Evolutionary conservation across 2,113 vertebrate species (phyloP), one percentile per base, ranked within the genome.

Genomic region (Pelusios castaneus): DNA sequence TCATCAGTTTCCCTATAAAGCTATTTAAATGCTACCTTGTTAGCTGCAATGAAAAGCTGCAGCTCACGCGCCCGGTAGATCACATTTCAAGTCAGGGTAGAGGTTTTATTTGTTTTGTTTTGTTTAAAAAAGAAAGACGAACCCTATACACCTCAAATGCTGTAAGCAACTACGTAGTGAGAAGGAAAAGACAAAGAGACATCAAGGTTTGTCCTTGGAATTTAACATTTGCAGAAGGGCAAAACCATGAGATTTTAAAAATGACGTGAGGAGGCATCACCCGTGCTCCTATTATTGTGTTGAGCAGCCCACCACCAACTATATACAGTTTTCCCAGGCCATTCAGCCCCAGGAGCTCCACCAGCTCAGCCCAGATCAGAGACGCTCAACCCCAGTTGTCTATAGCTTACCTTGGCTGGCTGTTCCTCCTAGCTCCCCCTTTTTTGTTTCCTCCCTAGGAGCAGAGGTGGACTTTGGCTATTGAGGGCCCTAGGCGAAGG

Each of bases 11-110:
- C 92, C 78, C 85, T 79, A 49, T 34, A 89, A 96, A 97, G 94
- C 95, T 95, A 95, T 97, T 97, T 97, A 96, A 97, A 89, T 90
- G 89, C 94, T 94, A 82, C 90, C 91, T 95, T 90, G 94, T 98
- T 97, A 97, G 94, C 91, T 94, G 96, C 94, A 97, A 97, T 97
- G 97, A 97, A 97, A 97, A 95, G 89, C 45, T 95, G 89, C 52
- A 89, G 94, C 63, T 79, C 90, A 55, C 8, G 14, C 76, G 96
- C 92, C 95, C 89, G 90, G 41, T 38, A 95, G 97, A 89, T 96
- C 93, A 88, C 60, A 77, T 16, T 70, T 1, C 1, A 3, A 8
- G 45, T 19, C 41, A 88, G 79, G 80, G 87, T n/a, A n/a, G n/a
- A n/a, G n/a, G 49, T 49, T 49, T 88, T 13, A 22, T 92, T 89